Evolutionary conservation across 2,888 invertebrate species (phyloP), one percentile per base, ranked within the genome.

Genomic region (Phortica okadai): DNA sequence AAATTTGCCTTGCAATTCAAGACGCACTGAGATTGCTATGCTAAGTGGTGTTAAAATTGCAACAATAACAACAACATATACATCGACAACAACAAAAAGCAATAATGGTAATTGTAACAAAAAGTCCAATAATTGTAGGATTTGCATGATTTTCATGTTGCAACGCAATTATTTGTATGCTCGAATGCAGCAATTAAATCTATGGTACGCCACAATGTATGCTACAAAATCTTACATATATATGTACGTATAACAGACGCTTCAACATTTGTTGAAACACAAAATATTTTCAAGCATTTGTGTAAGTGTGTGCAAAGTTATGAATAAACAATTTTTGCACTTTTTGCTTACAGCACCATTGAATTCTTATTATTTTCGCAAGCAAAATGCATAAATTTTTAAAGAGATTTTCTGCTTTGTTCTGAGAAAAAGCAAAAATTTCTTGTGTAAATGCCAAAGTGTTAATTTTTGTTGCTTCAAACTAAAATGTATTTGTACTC

Each of bases 61-160:
- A 50, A 50, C 50, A 50, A 50, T 14, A 50, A 50, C 50, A 50
- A 50, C 50, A 50, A 50, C 50, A 50, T 2, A 8, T 11, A 50
- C 50, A 50, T 11, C 50, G 14, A 50, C 14, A 5, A 14, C 50
- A 50, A 50, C 14, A 50, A 21, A 21, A 21, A 21, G 14, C 50
- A 50, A 50, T 14, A 50, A 50, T 50, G 8, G 14, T 8, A 11
- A 50, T 50, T 50, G 50, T 50, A 50, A 50, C 50, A 50, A 50
- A 50, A 50, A 50, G 10, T 50, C 10, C 25, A 62, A 62, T 62
- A 62, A 62, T 62, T 62, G 62, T 62, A 16, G n/a, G n/a, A 62
- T 10, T 62, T 62, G 21, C 21, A 62, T 25, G 62, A 25, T 16
- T 62, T 62, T 62, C 21, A 25, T 59, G 16, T 59, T 59, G 59